A percentile compares a stretch with the other conserved stretches of the same genome.
Conservation (phyloP, 1,140 invertebrate genomes). For the Pseudomyrmex concolor region DNA sequence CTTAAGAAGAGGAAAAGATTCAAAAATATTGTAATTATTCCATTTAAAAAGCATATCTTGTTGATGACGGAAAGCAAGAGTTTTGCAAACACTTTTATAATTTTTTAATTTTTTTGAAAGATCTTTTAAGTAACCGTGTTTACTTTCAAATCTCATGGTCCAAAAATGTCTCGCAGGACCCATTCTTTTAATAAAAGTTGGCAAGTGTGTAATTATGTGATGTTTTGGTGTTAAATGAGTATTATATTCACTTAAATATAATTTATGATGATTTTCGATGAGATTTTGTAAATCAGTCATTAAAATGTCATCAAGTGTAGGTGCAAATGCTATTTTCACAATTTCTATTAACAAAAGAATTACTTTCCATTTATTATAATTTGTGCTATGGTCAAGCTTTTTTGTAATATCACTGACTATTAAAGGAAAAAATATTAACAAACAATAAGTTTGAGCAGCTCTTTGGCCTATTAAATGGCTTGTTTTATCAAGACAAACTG, state of each 20-base stretch:
- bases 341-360: neutral
- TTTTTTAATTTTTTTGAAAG: conserved; percentile 11
- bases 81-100: neutral
- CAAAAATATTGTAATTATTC: conserved; percentile 1
- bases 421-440: neutral
- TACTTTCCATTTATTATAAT: neutral
- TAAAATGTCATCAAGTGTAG: too few relatives aligned
- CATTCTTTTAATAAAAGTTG: too few relatives aligned
- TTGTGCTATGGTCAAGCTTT: neutral
- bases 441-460: neutral
- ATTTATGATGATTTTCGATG: too few relatives aligned
- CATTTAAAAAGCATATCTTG: neutral
- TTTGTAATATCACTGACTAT: conserved; percentile 1
- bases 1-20: neutral
- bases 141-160: conserved; percentile 1
- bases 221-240: too few relatives aligned
- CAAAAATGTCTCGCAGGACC: neutral
- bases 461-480: neutral
- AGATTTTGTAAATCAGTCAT: too few relatives aligned
- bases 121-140: neutral
- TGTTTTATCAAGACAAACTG: conserved; percentile 1
- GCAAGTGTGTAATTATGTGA: too few relatives aligned
- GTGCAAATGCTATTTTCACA: too few relatives aligned
- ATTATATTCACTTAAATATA: too few relatives aligned
- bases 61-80: neutral